Conservation (phyloP, 2,888 invertebrate genomes). For the Coelinius sp. region DNA sequence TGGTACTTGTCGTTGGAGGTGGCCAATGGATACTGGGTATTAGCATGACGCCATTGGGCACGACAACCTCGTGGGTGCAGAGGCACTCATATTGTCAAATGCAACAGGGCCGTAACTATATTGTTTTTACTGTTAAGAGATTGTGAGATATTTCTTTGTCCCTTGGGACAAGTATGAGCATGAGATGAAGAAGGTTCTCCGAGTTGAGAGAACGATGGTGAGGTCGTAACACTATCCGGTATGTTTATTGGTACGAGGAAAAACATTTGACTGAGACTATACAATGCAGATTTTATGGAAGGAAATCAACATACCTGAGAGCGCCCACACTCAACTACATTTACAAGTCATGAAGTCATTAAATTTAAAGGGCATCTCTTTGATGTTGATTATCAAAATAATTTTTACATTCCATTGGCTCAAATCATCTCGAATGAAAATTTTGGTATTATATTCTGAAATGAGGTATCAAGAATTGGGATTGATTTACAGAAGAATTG, state of each 20-base stretch:
- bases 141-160: neutral
- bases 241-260: neutral
- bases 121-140: constrained; percentile 9
- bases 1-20: neutral
- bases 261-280: neutral
- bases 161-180: neutral
- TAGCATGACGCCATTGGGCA: constrained; percentile 47
- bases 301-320: neutral
- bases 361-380: neutral
- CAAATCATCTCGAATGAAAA: too few relatives aligned
- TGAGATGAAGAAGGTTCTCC: neutral
- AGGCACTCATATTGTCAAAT: constrained; percentile 50
- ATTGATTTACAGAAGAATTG: neutral
- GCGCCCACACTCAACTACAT: neutral
- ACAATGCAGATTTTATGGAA: constrained; percentile 6
- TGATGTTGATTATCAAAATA: neutral
- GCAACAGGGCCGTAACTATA: constrained; percentile 49
- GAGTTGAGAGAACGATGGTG: neutral
- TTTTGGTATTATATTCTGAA: too few relatives aligned
- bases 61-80: constrained; percentile 48
- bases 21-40: constrained; percentile 24
- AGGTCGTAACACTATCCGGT: neutral
- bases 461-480: neutral
- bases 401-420: neutral
- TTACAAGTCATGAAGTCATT: constrained; percentile 7